A percentile compares a stretch with the other conserved stretches of the same genome.
phyloP scores from a whole-genome alignment of 1,140 invertebrate genomes.

The Luehdorfia chinensis region DNA sequence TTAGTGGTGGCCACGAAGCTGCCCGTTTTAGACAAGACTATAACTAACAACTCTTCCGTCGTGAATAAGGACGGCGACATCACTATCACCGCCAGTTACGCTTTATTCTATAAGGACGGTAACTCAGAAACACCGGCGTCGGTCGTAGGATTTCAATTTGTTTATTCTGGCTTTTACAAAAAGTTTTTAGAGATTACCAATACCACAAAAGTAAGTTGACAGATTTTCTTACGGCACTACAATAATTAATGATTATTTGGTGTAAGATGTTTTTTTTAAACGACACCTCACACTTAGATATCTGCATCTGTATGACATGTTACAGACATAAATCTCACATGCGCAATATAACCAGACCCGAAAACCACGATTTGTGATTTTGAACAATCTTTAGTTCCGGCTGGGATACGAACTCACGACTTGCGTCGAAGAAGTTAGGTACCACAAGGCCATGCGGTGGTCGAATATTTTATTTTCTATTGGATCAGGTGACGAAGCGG shows the following conservation, averaged over 20 bases:
- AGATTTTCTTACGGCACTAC: background rate
- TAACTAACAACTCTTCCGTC: constrained; percentile 32
- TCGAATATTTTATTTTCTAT: too few species aligned
- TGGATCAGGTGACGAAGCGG: too few species aligned
- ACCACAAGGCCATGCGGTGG: too few species aligned
- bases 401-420: too few species aligned
- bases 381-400: too few species aligned
- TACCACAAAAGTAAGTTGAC: constrained; percentile 34
- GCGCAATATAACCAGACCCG: too few species aligned
- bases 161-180: constrained; percentile 83
- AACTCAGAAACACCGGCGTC: constrained; percentile 89
- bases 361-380: too few species aligned
- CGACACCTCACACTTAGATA: too few species aligned
- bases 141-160: constrained; percentile 88
- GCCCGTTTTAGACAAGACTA: constrained; percentile 76
- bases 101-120: constrained; percentile 89
- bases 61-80: constrained; percentile 74
- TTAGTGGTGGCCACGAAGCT: constrained; percentile 90
- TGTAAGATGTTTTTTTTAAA: too few species aligned
- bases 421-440: too few species aligned
- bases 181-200: constrained; percentile 85
- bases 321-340: too few species aligned
- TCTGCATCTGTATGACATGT: too few species aligned
- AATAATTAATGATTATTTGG: background rate
- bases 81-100: constrained; percentile 88